Evolutionary conservation across 2,113 vertebrate species (phyloP), one percentile per base, ranked within the genome.

Genomic region (Miniopterus natalensis): DNA sequence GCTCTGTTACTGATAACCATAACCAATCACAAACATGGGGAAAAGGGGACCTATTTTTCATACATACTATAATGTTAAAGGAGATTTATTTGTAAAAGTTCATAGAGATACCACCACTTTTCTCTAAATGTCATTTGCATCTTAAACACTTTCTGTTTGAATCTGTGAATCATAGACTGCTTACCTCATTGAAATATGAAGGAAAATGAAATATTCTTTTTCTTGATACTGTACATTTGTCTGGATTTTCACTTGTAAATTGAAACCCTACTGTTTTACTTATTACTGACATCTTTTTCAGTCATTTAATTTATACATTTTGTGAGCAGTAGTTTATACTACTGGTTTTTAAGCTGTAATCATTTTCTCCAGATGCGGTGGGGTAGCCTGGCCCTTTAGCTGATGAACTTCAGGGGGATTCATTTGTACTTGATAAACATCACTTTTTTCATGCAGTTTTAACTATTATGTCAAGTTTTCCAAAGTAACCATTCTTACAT

Each of bases 271-370:
- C 53, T 96, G 20, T 47, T 97, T 95, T 25, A 77, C 81, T 97
- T 97, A 96, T 47, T 90, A 11, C 36, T 84, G 29, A 55, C 49
- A 57, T 98, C 85, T 77, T 96, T 77, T 96, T 74, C 66, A 98
- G 63, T 81, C 87, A 68, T 27, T 93, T 66, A 70, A 61, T 20
- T 51, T 59, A 95, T 95, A 66, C 21, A 23, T 74, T 95, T 87
- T 96, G 65, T 84, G 63, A 77, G 40, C 21, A 84, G 47, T 68
- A 47, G 57, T 42, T 96, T 70, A 31, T 47, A 80, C 36, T 63
- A 31, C 55, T 57, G 70, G 11, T 57, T 83, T 84, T 51, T 71
- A 61, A 80, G 2, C 42, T 66, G 4, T 8, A 47, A 1, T 63
- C 1, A 0, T 84, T 90, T 94, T 75, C 81, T 84, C 65, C 61